Conservation (phyloP, 1,140 invertebrate genomes). For the Ectropis grisescens region DNA sequence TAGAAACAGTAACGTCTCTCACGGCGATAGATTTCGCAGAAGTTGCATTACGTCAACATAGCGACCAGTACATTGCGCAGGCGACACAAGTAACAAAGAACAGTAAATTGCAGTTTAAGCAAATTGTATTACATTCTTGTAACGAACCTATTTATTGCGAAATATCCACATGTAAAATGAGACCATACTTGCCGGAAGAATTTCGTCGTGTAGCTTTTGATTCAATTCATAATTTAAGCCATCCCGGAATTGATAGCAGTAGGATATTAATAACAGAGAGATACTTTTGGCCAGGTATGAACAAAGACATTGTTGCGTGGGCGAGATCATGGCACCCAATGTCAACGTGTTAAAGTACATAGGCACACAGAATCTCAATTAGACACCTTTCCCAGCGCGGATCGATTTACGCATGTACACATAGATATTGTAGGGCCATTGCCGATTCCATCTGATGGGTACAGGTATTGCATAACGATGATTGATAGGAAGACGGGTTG, state of each 20-base stretch:
- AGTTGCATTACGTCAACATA: not conserved
- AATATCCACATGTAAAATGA: not conserved
- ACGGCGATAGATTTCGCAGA: not conserved
- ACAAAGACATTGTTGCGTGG: not conserved
- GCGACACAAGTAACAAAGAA: not conserved
- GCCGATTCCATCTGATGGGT: not conserved
- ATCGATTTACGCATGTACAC: not conserved
- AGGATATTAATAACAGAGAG: not conserved
- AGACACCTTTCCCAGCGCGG: not conserved
- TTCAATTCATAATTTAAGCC: not conserved
- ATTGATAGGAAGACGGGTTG: not conserved
- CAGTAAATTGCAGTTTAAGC: not conserved
- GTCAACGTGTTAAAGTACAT: not conserved
- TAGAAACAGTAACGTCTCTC: not conserved
- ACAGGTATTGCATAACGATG: not conserved
- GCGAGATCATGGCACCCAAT: not conserved
- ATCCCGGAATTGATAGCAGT: not conserved
- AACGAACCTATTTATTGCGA: not conserved
- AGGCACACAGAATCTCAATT: not conserved
- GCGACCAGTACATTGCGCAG: not conserved
- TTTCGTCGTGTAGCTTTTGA: not conserved
- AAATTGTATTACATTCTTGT: not conserved
- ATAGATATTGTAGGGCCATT: not conserved
- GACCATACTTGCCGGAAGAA: not conserved
- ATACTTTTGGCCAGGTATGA: conserved; percentile 1